Conservation (phyloP, 2,113 vertebrate species). For the Dendrocopos noguchii region DNA sequence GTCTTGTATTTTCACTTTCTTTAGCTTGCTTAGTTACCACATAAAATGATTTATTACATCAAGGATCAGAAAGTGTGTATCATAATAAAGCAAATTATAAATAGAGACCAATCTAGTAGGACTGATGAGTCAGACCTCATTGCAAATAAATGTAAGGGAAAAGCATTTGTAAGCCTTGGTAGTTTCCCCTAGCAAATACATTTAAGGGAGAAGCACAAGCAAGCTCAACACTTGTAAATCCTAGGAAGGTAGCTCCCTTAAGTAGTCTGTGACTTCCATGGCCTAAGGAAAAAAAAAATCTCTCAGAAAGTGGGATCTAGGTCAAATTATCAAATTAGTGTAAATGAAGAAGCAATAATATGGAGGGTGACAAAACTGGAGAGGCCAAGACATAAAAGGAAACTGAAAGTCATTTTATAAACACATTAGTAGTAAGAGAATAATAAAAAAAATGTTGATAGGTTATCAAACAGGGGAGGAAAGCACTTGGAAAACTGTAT, state of each 20-base stretch:
- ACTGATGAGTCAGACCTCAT: slow-evolving; percentile 26
- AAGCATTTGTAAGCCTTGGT: slow-evolving; percentile 1
- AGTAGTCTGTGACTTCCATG: neutral
- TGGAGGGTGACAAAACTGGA: neutral
- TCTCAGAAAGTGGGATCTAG: neutral
- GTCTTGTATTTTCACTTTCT: neutral
- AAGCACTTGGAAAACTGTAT: neutral
- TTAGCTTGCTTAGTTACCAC: slow-evolving; percentile 19
- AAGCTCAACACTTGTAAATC: neutral
- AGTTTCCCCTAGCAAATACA: neutral
- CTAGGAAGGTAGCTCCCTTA: neutral
- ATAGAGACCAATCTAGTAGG: slow-evolving; percentile 20
- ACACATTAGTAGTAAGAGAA: neutral
- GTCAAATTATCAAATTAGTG: neutral
- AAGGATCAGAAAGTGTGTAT: slow-evolving; percentile 44
- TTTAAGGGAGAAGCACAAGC: slow-evolving; percentile 13
- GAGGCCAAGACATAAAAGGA: neutral
- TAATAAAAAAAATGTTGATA: neutral
- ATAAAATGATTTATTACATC: slow-evolving; percentile 36
- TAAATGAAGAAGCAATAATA: neutral
- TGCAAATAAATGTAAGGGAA: slow-evolving; percentile 39
- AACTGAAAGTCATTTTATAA: neutral
- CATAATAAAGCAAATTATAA: slow-evolving; percentile 53
- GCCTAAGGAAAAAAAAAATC: neutral
- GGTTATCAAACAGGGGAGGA: neutral